These are phyloP conservation scores for Pseudococcus jackbeardsleyi DNA, from an alignment of 2,888 invertebrate genomes.

Conservation along the genomic window DNA sequence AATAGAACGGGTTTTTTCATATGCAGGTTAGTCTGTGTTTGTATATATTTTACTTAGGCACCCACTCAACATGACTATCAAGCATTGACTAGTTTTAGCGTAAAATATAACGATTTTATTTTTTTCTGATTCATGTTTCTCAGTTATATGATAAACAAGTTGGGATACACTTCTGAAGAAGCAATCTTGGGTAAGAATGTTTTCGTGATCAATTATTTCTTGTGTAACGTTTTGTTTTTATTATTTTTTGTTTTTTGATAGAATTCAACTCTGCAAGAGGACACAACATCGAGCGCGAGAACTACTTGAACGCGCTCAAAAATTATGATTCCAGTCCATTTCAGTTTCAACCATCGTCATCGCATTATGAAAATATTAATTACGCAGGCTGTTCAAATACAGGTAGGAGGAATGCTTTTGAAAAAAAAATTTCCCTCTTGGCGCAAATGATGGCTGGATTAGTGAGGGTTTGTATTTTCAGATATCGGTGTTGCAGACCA, in stretches of 20 bases:
- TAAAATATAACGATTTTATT: too few species aligned
- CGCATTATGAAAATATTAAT: not conserved
- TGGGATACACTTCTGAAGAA: slow-evolving; percentile 50
- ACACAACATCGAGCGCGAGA: slow-evolving; percentile 44
- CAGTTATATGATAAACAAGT: slow-evolving; percentile 61
- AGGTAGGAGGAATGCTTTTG: not conserved
- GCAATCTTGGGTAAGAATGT: slow-evolving; percentile 49
- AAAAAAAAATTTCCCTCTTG: not conserved
- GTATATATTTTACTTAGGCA: too few species aligned
- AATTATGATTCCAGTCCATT: not conserved
- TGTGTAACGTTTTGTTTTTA: not conserved
- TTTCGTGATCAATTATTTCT: not conserved
- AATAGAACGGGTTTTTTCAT: slow-evolving; percentile 58
- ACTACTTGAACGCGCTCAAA: slow-evolving; percentile 4
- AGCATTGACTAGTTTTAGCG: too few species aligned
- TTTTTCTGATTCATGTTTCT: not conserved
- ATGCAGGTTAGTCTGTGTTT: slow-evolving; percentile 20
- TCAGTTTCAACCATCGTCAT: not conserved
- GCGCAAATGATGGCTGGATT: not conserved
- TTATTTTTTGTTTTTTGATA: not conserved
- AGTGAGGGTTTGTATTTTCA: not conserved
- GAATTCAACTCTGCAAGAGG: slow-evolving; percentile 54
- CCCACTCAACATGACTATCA: too few species aligned
- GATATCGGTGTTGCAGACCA: not conserved
- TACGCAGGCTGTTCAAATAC: not conserved